Evolutionary conservation across 1,140 invertebrate genomes (phyloP).

Genomic region (Schlechtendalia chinensis): DNA sequence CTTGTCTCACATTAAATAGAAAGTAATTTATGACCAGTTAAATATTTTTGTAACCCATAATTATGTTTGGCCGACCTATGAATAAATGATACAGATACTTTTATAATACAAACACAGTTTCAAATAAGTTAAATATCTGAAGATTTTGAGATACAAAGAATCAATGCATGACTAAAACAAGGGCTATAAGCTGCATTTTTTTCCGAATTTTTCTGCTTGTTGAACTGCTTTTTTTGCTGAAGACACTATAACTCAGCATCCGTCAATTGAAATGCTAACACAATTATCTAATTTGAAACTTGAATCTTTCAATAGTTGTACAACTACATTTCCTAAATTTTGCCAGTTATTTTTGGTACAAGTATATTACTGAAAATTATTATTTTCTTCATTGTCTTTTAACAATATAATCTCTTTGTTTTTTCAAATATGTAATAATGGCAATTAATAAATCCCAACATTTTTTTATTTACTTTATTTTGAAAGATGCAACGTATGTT

Average conservation of each 20-base stretch:
- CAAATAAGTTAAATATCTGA: background rate
- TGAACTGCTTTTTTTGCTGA: background rate
- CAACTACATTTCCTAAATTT: background rate
- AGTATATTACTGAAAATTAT: background rate
- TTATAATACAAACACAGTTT: slow-evolving; percentile 15
- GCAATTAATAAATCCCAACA: background rate
- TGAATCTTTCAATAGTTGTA: background rate
- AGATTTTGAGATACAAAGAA: slow-evolving; percentile 4
- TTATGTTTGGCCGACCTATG: slow-evolving; percentile 7
- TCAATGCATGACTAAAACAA: slow-evolving; percentile 11
- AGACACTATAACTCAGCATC: background rate
- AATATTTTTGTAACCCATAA: slow-evolving; percentile 1
- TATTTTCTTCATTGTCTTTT: background rate
- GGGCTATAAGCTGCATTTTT: background rate
- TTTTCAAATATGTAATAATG: background rate
- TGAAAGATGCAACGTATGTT: background rate
- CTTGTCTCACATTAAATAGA: background rate
- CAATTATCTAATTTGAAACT: background rate
- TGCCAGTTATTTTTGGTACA: background rate
- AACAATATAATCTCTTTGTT: background rate
- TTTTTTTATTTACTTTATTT: background rate
- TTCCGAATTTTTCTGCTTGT: background rate
- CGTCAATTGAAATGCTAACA: background rate
- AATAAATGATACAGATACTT: background rate
- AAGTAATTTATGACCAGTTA: background rate